Conservation (phyloP, 2,113 vertebrate genomes). For the Salvelinus fontinalis region DNA sequence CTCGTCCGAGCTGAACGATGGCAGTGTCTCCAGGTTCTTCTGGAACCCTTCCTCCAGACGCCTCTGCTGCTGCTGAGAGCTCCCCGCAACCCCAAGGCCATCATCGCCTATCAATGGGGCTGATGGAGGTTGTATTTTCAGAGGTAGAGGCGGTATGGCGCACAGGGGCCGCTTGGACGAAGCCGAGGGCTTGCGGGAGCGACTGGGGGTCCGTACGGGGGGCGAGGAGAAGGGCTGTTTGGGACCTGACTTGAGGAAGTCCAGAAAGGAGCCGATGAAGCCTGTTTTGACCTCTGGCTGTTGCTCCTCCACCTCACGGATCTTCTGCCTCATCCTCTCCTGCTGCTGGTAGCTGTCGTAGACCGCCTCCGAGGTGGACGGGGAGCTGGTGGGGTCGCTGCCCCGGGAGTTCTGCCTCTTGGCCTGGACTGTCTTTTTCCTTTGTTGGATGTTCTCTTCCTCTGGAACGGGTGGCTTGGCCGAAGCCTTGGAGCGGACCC, state of each 20-base stretch:
- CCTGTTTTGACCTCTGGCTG: constrained; percentile 97
- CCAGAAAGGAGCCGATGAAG: constrained; percentile 96
- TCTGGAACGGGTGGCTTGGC: constrained; percentile 74
- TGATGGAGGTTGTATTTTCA: constrained; percentile 70
- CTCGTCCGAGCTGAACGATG: constrained; percentile 95
- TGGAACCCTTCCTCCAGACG: constrained; percentile 86
- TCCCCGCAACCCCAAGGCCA: constrained; percentile 50
- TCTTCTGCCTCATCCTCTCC: constrained; percentile 96
- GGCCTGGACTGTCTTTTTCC: constrained; percentile 69
- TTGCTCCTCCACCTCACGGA: constrained; percentile 96
- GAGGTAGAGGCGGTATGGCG: constrained; percentile 63
- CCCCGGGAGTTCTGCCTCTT: constrained; percentile 87
- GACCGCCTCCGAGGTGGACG: constrained; percentile 77
- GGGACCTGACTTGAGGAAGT: constrained; percentile 96
- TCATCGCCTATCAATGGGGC: constrained; percentile 68
- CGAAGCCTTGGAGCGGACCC: constrained; percentile 80
- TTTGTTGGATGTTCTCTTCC: constrained; percentile 65
- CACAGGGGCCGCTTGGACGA: constrained; percentile 75
- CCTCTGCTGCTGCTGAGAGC: constrained; percentile 74
- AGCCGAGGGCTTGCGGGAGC: constrained; percentile 81
- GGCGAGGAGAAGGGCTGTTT: constrained; percentile 92
- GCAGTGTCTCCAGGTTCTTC: constrained; percentile 87
- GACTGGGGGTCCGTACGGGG: constrained; percentile 84
- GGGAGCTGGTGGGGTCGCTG: constrained; percentile 74
- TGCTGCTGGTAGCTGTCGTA: constrained; percentile 92